Base-by-base conservation (phyloP, 2,113 vertebrate genomes). In the Noctilio leporinus region DNA sequence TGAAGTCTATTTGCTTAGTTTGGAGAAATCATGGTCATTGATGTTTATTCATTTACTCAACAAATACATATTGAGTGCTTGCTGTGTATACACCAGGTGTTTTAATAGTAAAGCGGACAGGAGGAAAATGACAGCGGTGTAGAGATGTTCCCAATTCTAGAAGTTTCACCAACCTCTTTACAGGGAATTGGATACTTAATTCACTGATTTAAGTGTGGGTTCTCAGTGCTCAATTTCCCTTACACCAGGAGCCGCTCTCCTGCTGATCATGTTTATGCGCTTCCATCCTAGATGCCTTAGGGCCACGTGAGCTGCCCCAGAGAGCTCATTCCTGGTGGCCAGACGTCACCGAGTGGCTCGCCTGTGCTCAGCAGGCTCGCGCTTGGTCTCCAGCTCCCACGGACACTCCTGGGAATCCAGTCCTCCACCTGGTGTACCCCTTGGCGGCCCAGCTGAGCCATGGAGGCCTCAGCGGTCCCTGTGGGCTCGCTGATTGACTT, bases 401-500 rank as follows among this genome's bases (percentile, higher is more conserved):
- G 96, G 97, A 98, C 69, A 6, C 19, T 0, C 0, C 0, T 0
- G 7, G 47, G 87, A 90, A 0, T 84, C 4, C 0, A 0, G 10
- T n/a, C 28, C 3, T 40, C 35, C 10, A 0, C 4, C 30, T 0
- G 0, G 62, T 24, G 0, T 19, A 30, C 24, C 33, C 19, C 10
- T 9, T 2, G 4, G 22, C 78, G 43, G 24, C 65, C 0, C 26
- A 0, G 19, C 1, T 0, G 0, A 88, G 65, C 93, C 90, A 99
- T 99, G 99, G 99, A 99, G 94, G 76, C 97, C 45, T 87, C 97
- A 1, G 98, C 98, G 0, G 98, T 98, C 26, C 98, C 98, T 0
- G 98, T 99, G 40, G 99, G 98, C 86, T 99, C 99, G 16, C 99
- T 99, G 93, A 99, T 99, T 6, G 99, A 99, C 97, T 98, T 99